Evolutionary conservation across 2,797 vertebrate genomes (phyloP), one percentile per base, ranked within the genome.

Genomic region (Protonibea diacanthus): DNA sequence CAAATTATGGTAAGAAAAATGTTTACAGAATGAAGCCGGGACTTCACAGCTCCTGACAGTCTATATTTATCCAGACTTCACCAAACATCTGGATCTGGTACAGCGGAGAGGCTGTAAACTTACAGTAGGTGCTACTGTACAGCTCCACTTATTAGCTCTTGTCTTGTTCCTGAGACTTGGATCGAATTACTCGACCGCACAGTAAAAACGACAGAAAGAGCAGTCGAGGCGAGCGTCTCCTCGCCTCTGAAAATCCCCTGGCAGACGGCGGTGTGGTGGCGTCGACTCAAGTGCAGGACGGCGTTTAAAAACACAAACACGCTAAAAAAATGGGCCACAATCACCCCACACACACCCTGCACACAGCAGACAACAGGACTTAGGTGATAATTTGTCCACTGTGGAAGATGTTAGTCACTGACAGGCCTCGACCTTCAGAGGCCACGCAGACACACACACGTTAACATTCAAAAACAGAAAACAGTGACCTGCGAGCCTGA

Each of bases 171-270:
- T 86, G 72, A 85, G 85, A 57, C 81, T 87, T 83, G 82, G 85
- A 90, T 94, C 92, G 66, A 91, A 73, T 95, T 94, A 77, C 45
- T 83, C 61, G 48, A 88, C 86, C 83, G 52, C 88, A 89, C 12
- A 69, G 66, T 89, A 87, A 94, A 94, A 87, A 73, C 33, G 64
- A 84, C 64, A 81, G 81, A 73, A 73, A 71, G 74, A 82, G 81
- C 29, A 80, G 83, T 68, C 61, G 74, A 71, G 73, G 61, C 14
- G 64, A 80, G 87, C 47, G 8, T 81, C 84, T 80, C 79, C 87
- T 86, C 86, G 76, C 80, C 62, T 89, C 86, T 76, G 47, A 85
- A 90, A 78, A 71, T 84, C 78, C 89, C 91, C 87, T 90, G 89
- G 76, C 81, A 88, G 87, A 67, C 81, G 81, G 64, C 10, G 76